Base-by-base conservation (phyloP, 35 echinoderm and acorn worm species). In the Ptychodera flava region DNA sequence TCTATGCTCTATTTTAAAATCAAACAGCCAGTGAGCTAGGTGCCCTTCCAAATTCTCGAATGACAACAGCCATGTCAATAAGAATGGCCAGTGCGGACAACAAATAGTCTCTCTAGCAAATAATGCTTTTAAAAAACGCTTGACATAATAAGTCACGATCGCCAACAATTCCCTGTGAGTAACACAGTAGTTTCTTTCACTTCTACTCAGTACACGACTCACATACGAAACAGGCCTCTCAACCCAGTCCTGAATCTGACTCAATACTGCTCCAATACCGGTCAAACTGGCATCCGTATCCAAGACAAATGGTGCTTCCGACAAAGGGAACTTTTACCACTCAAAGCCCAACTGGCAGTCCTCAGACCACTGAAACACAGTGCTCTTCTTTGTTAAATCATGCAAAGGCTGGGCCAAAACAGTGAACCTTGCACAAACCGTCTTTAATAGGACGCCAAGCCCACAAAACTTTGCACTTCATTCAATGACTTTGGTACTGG, bases 51-150 rank as follows among this genome's bases (percentile, higher is more conserved):
- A 84, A 79, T 84, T 81, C 45, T 78, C 15, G 35, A 92, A 90
- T 29, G 89, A 86, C 86, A 92, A 86, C n/a, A 93, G 30, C 88
- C 88, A 93, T 36, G 79, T 78, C 6, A 93, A 35, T 10, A 93
- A 0, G 87, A 83, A 31, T 93, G 88, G 36, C 90, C 88, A n/a
- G 92, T 93, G 32, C 88, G 38, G 0, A 93, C 38, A 31, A 83
- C 36, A 14, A 93, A 35, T 16, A 33, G 85, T 29, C 79, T 36
- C 0, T 88, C 92, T 32, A 86, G 81, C 6, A 93, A 35, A 35
- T 93, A 93, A 27, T 85, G 92, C 16, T 29, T 31, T 1, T 31
- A 84, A 33, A 84, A 87, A 90, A 14, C 88, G 80, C 79, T 90
- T 90, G 22, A 82, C 16, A 34, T 79, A 0, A 36, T 82, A 93